phyloP scores from a whole-genome alignment of 2,113 vertebrate genomes.

The Marmota monax region DNA sequence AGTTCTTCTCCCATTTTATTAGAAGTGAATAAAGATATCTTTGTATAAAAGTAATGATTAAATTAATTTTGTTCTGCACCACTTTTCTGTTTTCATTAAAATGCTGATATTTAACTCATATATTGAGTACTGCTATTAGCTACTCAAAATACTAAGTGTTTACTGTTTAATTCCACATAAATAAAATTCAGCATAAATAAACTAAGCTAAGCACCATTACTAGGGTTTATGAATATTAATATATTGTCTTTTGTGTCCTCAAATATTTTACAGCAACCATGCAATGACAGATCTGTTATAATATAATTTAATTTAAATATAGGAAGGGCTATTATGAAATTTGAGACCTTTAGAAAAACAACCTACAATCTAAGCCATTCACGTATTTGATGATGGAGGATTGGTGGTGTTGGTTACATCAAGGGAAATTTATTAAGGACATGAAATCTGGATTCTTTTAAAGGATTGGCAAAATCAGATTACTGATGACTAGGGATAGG shows the following conservation, averaged over 20 bases:
- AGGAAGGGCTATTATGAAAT: background rate
- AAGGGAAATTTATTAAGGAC: background rate
- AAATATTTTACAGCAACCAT: background rate
- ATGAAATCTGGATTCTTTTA: background rate
- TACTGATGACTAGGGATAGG: background rate
- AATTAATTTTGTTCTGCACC: background rate
- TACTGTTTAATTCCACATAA: background rate
- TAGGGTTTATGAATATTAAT: slow-evolving; percentile 14
- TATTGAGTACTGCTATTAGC: background rate
- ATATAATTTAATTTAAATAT: background rate
- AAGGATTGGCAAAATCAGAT: background rate
- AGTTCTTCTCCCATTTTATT: background rate
- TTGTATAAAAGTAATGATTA: background rate
- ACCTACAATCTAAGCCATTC: background rate
- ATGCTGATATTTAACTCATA: background rate
- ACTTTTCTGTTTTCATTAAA: background rate
- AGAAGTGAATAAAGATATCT: background rate
- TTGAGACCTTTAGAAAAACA: background rate
- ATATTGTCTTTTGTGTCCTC: background rate
- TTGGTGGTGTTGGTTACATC: background rate
- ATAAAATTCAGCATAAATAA: background rate
- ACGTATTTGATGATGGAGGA: background rate
- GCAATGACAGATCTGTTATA: background rate
- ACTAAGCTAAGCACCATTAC: background rate
- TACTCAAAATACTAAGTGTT: background rate